These are phyloP conservation scores for Stegastes partitus DNA, from an alignment of 2,113 vertebrate species.

Conservation along the genomic window DNA sequence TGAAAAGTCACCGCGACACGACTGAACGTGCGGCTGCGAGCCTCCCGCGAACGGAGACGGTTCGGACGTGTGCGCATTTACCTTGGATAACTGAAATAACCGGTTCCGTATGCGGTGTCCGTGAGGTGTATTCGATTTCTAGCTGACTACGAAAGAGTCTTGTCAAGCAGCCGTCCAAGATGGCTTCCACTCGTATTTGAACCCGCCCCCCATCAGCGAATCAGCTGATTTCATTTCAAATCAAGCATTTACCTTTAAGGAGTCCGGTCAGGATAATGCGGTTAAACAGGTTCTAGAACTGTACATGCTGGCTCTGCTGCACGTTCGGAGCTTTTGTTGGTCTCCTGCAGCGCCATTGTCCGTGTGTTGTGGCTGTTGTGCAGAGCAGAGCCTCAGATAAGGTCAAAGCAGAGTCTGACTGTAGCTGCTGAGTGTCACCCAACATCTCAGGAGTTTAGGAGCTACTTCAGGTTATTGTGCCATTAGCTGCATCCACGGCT, in stretches of 20 bases:
- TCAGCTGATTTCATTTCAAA: slow-evolving; percentile 83
- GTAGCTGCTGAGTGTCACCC: no score
- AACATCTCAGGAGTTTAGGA: no score
- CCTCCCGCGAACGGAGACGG: fast-evolving
- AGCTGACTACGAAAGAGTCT: slow-evolving; percentile 76
- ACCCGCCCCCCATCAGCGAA: slow-evolving; percentile 80
- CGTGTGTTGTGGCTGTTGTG: no score
- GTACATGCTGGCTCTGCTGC: no score
- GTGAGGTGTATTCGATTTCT: slow-evolving; percentile 56
- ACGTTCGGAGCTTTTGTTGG: no score
- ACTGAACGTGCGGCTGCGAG: fast-evolving
- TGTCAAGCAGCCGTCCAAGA: slow-evolving; percentile 86
- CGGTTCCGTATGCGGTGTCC: slow-evolving; percentile 66
- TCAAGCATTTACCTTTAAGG: slow-evolving; percentile 20
- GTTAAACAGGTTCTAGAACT: no score
- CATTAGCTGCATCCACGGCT: no score
- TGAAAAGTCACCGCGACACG: not conserved
- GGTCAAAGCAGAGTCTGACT: no score
- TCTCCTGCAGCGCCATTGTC: no score
- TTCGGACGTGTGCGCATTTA: slow-evolving; percentile 44
- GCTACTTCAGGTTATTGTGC: no score
- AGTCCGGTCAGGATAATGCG: not conserved
- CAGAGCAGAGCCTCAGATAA: no score
- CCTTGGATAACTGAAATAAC: slow-evolving; percentile 66
- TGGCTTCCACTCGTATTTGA: slow-evolving; percentile 90